phyloP scores from a whole-genome alignment of 2,113 vertebrate genomes.

The Sebastes schlegelii region DNA sequence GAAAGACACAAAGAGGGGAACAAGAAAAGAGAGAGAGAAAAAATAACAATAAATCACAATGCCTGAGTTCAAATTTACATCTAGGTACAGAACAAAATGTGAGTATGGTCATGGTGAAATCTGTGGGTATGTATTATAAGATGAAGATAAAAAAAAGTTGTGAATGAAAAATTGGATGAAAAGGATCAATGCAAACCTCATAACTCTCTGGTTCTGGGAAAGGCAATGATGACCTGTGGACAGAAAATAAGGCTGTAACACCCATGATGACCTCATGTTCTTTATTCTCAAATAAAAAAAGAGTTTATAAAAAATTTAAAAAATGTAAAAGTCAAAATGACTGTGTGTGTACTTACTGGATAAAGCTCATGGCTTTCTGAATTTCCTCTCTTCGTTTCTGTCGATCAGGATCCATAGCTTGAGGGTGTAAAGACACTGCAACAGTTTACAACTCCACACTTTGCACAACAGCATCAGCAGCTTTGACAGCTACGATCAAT shows the following conservation, averaged over 20 bases:
- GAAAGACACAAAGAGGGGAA: background rate
- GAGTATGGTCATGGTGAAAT: background rate
- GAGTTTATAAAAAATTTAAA: too few relatives aligned
- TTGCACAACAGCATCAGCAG: slow-evolving; percentile 4
- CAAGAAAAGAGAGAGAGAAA: background rate
- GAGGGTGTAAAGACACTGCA: slow-evolving; percentile 18
- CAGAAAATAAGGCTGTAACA: slow-evolving; percentile 22
- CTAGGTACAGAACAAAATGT: background rate
- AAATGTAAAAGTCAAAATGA: too few relatives aligned
- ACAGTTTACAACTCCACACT: background rate
- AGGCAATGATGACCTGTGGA: slow-evolving; percentile 92
- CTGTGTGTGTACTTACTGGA: slow-evolving; percentile 88
- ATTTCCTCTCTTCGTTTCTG: slow-evolving; percentile 96
- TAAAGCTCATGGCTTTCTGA: slow-evolving; percentile 96
- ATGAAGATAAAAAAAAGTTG: background rate
- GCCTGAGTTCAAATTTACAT: background rate
- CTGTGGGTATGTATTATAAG: background rate
- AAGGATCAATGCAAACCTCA: slow-evolving; percentile 84
- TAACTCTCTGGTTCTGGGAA: slow-evolving; percentile 93
- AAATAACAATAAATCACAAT: background rate
- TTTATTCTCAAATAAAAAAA: too few relatives aligned
- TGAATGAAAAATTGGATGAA: background rate
- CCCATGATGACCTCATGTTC: too few relatives aligned
- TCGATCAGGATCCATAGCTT: slow-evolving; percentile 90
- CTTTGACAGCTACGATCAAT: slow-evolving; percentile 1